Evolutionary conservation across 2,888 invertebrate species (phyloP), one percentile per base, ranked within the genome.

Genomic region (Eupithecia subumbrata): DNA sequence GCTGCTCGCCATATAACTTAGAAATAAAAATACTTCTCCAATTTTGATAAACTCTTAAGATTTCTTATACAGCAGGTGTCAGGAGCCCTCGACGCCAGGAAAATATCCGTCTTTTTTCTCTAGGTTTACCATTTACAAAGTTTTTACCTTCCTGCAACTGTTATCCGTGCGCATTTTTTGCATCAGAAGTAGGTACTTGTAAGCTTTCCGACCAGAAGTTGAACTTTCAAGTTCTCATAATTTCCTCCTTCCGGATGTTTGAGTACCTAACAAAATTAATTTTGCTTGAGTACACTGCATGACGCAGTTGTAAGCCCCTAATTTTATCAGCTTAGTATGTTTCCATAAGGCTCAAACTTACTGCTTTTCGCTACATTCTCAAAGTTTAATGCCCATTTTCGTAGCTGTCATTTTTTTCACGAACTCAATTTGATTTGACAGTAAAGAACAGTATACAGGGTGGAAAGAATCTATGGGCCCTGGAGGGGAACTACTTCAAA

Each of bases 101-200:
- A 22, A 56, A 22, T 56, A 56, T 56, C 52, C 8, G 52, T 52
- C 12, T 43, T 60, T 22, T 60, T 25, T 60, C n/a, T 22, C 11
- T 56, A 22, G 25, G 25, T 60, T 5, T 69, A 63, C n/a, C 64
- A 82, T 80, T 81, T 83, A 87, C 83, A 85, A 82, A 84, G 84
- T 89, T 89, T 79, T 89, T 84, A 85, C 84, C 43, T n/a, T 84
- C 83, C 85, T 83, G 86, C 91, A 92, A 90, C 89, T 91, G 92
- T 81, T 88, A 87, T 89, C 87, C 88, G 86, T 81, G 82, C 84
- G 84, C 86, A 84, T 86, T 84, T 88, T 89, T 88, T 88, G 86
- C 85, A 69, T 3, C n/a, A 40, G 82, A 81, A 83, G 82, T 84
- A 37, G 30, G 30, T 30, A 84, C 85, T 89, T 87, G 84, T 87